Percentiles rank a stretch among this genome's conserved stretches.
phyloP scores from a whole-genome alignment of 2,797 vertebrate species.

The Molossus alvarezi region DNA sequence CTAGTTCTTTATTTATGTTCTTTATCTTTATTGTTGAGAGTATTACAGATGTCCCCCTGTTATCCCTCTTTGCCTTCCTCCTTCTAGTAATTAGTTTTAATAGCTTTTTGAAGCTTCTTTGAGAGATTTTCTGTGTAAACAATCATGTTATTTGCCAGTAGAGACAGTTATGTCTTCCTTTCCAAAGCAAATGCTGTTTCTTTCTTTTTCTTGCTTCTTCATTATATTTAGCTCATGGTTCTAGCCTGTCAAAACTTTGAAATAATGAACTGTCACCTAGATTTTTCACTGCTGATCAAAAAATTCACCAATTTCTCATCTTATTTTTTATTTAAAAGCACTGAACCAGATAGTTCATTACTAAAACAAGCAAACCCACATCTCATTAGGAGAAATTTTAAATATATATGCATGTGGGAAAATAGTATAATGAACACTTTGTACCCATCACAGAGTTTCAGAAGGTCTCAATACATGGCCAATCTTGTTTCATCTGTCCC shows the following conservation, averaged over 20 bases:
- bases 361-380: neutral
- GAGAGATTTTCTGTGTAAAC: conserved; percentile 44
- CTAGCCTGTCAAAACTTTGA: conserved; percentile 24
- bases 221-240: conserved; percentile 38
- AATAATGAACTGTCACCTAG: neutral
- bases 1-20: too few relatives aligned
- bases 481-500: neutral
- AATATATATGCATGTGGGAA: neutral
- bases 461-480: neutral
- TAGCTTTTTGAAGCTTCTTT: neutral
- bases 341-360: neutral
- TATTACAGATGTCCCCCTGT: too few relatives aligned
- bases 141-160: conserved; percentile 19
- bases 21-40: too few relatives aligned
- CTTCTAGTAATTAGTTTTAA: neutral
- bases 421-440: neutral
- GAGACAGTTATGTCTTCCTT: conserved; percentile 36
- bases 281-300: conserved; percentile 14
- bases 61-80: too few relatives aligned
- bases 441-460: neutral
- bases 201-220: conserved; percentile 27
- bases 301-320: neutral
- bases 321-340: conserved; percentile 27
- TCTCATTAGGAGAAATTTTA: neutral
- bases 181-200: neutral